Evolutionary conservation across 2,113 vertebrate species (phyloP).

Genomic region (Elaphurus davidianus): DNA sequence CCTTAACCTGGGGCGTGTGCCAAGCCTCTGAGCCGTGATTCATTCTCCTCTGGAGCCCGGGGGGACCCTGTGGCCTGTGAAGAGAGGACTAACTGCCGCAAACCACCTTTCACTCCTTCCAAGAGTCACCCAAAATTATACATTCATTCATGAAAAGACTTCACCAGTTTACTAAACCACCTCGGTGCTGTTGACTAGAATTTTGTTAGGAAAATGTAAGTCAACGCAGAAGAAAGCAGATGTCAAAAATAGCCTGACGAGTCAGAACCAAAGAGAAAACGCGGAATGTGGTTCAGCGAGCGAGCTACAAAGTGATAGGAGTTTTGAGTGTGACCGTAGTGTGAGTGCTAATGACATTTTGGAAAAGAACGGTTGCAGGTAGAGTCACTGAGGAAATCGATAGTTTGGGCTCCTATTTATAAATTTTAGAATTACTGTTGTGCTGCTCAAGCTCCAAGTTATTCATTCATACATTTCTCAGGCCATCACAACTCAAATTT

Average conservation of each 20-base stretch:
- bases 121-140: neutral
- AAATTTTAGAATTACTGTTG: neutral
- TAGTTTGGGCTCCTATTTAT: neutral
- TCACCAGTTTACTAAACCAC: neutral
- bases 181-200: neutral
- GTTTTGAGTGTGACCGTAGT: neutral
- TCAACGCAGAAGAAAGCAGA: neutral
- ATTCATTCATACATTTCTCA: neutral
- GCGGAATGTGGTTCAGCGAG: neutral
- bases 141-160: neutral
- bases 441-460: neutral
- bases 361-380: neutral
- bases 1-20: slow-evolving; percentile 29
- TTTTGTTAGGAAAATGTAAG: slow-evolving; percentile 41
- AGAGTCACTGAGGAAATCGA: neutral
- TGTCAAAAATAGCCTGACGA: neutral
- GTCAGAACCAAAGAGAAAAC: neutral
- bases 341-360: neutral
- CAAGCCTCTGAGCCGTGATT: neutral
- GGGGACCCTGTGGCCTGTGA: neutral
- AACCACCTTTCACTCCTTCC: neutral
- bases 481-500: neutral
- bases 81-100: neutral
- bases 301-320: neutral
- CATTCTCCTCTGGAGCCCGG: neutral